A percentile compares a stretch with the other conserved stretches of the same genome.
phyloP scores from a whole-genome alignment of 2,797 vertebrate genomes.

The Poeciliopsis presidionis region DNA sequence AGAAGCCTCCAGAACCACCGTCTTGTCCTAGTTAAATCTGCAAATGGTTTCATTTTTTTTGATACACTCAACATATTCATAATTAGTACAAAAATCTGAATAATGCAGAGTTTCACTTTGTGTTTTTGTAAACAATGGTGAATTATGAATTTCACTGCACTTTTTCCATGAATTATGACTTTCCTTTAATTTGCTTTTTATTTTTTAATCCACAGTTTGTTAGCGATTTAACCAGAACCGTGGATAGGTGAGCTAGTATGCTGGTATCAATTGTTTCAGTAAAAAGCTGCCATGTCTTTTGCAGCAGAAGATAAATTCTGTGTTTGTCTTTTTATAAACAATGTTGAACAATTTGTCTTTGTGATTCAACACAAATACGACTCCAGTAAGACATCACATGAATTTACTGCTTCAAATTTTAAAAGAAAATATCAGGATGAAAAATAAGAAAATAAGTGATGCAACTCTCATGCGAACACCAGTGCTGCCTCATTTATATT shows the following conservation, averaged over 20 bases:
- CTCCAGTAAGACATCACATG: conserved; percentile 26
- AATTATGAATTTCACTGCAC: not conserved
- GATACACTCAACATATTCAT: not conserved
- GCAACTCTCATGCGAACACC: not conserved
- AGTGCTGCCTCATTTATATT: not conserved
- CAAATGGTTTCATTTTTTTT: not conserved
- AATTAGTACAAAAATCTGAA: not conserved
- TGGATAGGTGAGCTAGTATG: not conserved
- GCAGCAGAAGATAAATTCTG: conserved; percentile 19
- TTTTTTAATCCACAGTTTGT: not conserved
- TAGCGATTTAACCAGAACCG: not conserved
- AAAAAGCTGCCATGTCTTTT: conserved; percentile 15
- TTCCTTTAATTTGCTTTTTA: not conserved
- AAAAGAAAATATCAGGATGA: conserved; percentile 14
- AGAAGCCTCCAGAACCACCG: not conserved
- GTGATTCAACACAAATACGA: conserved; percentile 25
- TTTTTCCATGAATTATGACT: not conserved
- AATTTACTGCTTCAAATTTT: conserved; percentile 13
- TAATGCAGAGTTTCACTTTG: not conserved
- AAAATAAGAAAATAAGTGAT: conserved; percentile 10
- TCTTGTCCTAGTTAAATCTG: not conserved
- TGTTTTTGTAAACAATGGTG: not conserved
- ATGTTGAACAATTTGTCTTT: conserved; percentile 17
- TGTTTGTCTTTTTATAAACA: conserved; percentile 25
- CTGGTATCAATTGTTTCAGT: not conserved